phyloP scores from a whole-genome alignment of 2,113 vertebrate species.

The Serinus canaria region DNA sequence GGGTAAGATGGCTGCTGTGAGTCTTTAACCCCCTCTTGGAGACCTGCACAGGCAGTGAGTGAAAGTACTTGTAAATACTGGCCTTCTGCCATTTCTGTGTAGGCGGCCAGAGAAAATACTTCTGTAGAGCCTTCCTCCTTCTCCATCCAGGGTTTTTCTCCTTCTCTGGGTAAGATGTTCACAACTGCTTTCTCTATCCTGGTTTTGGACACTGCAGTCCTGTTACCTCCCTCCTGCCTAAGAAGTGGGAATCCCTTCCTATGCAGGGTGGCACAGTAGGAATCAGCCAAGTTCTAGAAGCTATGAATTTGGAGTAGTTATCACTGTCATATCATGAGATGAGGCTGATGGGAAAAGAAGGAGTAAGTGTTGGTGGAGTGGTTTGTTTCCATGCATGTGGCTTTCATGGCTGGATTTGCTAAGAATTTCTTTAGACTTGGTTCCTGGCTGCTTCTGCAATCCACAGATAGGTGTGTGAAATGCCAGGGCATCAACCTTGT shows the following conservation, averaged over 20 bases:
- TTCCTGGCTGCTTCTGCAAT: not conserved
- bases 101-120: not conserved
- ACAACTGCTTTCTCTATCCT: not conserved
- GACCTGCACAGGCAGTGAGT: not conserved
- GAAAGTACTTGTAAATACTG: not conserved
- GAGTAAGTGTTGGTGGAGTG: not conserved
- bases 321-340: not conserved
- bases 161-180: not conserved
- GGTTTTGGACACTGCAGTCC: not conserved
- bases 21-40: not conserved
- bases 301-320: not conserved
- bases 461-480: not conserved
- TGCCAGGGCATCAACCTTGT: not conserved
- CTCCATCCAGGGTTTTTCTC: not conserved
- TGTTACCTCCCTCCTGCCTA: not conserved
- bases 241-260: not conserved
- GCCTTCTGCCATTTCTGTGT: not conserved
- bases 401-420: not conserved
- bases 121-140: not conserved
- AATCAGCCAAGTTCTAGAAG: not conserved
- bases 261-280: not conserved
- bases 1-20: not conserved
- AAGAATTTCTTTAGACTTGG: not conserved
- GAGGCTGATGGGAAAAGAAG: not conserved
- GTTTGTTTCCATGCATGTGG: not conserved